phyloP scores from a whole-genome alignment of 2,888 invertebrate genomes.

The Caenorhabditis sp. region DNA sequence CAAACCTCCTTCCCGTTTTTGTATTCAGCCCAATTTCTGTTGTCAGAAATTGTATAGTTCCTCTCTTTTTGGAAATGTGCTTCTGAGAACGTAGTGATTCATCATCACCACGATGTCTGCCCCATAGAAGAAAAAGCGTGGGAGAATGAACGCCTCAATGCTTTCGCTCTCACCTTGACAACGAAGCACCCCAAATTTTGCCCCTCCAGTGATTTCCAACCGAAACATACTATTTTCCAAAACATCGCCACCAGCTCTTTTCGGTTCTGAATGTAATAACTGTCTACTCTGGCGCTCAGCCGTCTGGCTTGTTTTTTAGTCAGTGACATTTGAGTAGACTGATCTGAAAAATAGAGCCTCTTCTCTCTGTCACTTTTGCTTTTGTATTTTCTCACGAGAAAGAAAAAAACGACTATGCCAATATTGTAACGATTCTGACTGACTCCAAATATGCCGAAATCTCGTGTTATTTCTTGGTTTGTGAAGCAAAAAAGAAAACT shows the following conservation, averaged over 20 bases:
- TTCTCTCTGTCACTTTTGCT: not conserved
- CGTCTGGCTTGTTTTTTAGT: not conserved
- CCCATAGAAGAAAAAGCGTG: too few relatives aligned
- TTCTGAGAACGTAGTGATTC: too few relatives aligned
- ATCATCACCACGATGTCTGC: too few relatives aligned
- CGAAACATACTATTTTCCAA: too few relatives aligned
- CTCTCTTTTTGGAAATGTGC: too few relatives aligned
- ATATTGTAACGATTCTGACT: not conserved
- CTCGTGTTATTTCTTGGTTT: slow-evolving; percentile 2
- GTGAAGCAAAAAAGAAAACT: not conserved
- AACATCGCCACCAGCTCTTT: not conserved
- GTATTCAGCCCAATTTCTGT: too few relatives aligned
- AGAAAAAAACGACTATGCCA: not conserved
- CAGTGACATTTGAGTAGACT: slow-evolving; percentile 7
- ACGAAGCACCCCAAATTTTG: too few relatives aligned
- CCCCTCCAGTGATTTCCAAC: too few relatives aligned
- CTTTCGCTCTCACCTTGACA: too few relatives aligned
- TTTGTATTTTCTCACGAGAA: not conserved
- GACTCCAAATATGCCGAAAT: not conserved
- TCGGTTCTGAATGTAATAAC: not conserved
- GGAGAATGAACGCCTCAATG: too few relatives aligned
- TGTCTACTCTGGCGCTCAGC: not conserved
- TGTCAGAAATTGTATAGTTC: too few relatives aligned
- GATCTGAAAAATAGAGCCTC: not conserved
- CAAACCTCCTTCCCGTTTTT: too few relatives aligned